Evolutionary conservation across 2,797 vertebrate species (phyloP).

Genomic region (Rhyacichthys aspro): DNA sequence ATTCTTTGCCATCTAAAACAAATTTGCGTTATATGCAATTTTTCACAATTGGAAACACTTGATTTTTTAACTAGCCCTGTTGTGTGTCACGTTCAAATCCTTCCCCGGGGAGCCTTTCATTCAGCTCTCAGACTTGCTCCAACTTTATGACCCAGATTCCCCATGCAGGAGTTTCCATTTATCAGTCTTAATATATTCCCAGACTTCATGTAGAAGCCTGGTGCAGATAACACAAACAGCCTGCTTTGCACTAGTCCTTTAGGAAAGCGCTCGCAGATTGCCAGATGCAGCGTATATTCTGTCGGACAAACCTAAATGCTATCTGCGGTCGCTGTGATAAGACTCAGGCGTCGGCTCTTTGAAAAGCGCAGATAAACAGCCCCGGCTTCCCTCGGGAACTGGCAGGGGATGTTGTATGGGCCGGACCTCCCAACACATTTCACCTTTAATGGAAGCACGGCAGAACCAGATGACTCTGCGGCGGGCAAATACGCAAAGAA

Average conservation of each 20-base stretch:
- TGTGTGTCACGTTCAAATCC: slow-evolving; percentile 14
- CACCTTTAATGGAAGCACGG: slow-evolving; percentile 66
- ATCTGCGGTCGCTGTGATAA: slow-evolving; percentile 72
- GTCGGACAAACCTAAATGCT: slow-evolving; percentile 69
- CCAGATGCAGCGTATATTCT: slow-evolving; percentile 55
- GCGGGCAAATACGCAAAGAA: slow-evolving; percentile 55
- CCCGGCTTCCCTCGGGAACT: slow-evolving; percentile 58
- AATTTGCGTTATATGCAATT: too few species aligned
- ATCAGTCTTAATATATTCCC: slow-evolving; percentile 63
- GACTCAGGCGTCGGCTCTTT: slow-evolving; percentile 70
- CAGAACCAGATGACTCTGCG: slow-evolving; percentile 57
- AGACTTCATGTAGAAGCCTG: slow-evolving; percentile 40
- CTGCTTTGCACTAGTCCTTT: slow-evolving; percentile 58
- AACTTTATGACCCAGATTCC: slow-evolving; percentile 40
- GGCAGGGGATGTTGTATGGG: slow-evolving; percentile 58
- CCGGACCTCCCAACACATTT: slow-evolving; percentile 62
- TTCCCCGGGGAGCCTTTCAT: slow-evolving; percentile 31
- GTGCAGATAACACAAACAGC: slow-evolving; percentile 64
- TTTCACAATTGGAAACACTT: too few species aligned
- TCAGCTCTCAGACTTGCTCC: slow-evolving; percentile 12
- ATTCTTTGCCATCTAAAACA: too few species aligned
- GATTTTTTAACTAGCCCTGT: slow-evolving; percentile 11
- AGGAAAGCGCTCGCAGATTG: slow-evolving; percentile 62
- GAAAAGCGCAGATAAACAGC: slow-evolving; percentile 74
- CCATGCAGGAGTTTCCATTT: slow-evolving; percentile 39